A percentile compares a stretch with the other conserved stretches of the same genome.
These are phyloP conservation scores for Liasis olivaceus DNA, from an alignment of 2,797 vertebrate species.

Conservation along the genomic window DNA sequence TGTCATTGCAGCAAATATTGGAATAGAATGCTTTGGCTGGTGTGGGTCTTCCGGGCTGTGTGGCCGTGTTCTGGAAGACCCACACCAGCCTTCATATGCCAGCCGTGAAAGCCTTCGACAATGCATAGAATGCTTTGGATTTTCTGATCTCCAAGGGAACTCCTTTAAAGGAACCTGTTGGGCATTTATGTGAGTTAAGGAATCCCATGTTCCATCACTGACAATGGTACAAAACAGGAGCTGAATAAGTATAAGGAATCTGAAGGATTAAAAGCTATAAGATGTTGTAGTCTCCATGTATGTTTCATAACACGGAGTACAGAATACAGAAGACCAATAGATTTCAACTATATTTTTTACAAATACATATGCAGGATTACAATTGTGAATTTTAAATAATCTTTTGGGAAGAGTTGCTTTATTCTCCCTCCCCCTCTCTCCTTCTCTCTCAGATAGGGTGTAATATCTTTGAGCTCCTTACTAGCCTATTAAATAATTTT, in stretches of 20 bases:
- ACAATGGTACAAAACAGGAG: not conserved
- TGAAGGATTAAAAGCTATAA: not conserved
- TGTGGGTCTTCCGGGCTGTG: too few relatives aligned
- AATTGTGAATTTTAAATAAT: not conserved
- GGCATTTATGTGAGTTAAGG: not conserved
- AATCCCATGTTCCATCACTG: not conserved
- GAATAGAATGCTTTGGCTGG: too few relatives aligned
- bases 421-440: not conserved
- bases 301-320: not conserved
- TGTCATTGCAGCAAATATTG: not conserved
- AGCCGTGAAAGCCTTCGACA: too few relatives aligned
- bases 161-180: not conserved
- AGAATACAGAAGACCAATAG: not conserved
- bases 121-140: not conserved
- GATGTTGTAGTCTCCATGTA: not conserved
- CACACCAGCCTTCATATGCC: too few relatives aligned
- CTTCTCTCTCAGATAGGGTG: not conserved
- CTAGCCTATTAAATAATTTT: constrained; percentile 12
- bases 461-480: constrained; percentile 3
- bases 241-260: not conserved
- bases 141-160: not conserved
- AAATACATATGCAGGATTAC: not conserved
- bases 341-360: not conserved
- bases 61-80: too few relatives aligned
- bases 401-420: not conserved